phyloP scores from a whole-genome alignment of 2,797 vertebrate species.

The Fringilla coelebs region DNA sequence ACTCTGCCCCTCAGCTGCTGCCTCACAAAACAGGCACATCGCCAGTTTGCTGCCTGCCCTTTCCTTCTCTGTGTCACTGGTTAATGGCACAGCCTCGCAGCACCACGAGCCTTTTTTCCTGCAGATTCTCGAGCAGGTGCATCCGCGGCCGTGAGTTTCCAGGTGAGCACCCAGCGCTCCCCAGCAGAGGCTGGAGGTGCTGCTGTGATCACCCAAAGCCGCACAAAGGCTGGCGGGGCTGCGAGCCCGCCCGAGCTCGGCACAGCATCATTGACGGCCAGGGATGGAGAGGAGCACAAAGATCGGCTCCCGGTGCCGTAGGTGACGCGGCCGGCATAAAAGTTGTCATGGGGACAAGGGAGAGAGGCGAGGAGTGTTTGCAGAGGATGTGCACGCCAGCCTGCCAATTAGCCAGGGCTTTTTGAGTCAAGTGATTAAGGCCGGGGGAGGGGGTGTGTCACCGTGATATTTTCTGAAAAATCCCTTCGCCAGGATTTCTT shows the following conservation, averaged over 20 bases:
- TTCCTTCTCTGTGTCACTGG: neutral
- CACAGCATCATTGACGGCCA: rapidly evolving
- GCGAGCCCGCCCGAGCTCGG: neutral
- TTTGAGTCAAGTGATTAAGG: neutral
- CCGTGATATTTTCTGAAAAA: neutral
- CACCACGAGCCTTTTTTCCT: no score
- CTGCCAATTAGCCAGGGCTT: slow-evolving; percentile 18
- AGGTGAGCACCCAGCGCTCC: neutral
- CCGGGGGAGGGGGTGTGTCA: neutral
- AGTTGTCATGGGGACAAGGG: slow-evolving; percentile 54
- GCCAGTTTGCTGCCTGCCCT: neutral
- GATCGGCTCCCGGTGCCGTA: neutral
- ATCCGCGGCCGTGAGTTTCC: rapidly evolving
- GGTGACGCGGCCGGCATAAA: neutral
- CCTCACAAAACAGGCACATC: neutral
- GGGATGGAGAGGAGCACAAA: neutral
- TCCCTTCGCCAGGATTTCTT: neutral
- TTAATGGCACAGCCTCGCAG: no score
- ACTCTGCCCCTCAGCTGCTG: neutral
- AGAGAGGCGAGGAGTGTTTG: neutral
- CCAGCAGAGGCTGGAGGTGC: neutral
- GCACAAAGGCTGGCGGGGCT: neutral
- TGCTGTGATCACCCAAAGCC: neutral
- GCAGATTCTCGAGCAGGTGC: no score
- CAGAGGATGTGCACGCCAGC: neutral